Percentiles rank a stretch among this genome's conserved stretches.
phyloP scores from a whole-genome alignment of 2,888 invertebrate species.

The Eulithis prunata region DNA sequence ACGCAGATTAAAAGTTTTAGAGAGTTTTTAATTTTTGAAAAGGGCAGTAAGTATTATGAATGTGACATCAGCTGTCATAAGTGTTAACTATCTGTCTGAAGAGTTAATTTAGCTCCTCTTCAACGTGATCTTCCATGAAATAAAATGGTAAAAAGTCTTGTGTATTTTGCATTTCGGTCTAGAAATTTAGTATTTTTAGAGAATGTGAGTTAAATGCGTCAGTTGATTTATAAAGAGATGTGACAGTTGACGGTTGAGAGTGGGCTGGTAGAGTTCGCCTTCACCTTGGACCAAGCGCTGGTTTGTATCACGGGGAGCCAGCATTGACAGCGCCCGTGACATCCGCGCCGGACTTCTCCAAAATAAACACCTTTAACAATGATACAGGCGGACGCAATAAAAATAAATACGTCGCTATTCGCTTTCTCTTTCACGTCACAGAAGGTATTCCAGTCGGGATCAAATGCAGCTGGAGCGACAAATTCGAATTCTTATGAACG shows the following conservation, averaged over 20 bases:
- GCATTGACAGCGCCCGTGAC: conserved; percentile 77
- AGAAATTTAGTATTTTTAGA: conserved; percentile 43
- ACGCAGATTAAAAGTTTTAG: not conserved
- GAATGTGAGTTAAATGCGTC: conserved; percentile 55
- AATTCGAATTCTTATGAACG: conserved; percentile 46
- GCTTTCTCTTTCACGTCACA: conserved; percentile 46
- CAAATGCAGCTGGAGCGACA: conserved; percentile 47
- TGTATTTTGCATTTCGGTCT: conserved; percentile 17
- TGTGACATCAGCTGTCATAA: not conserved
- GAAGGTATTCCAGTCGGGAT: conserved; percentile 48
- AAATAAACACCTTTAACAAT: conserved; percentile 75
- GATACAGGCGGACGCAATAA: conserved; percentile 63
- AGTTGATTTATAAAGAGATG: conserved; percentile 66
- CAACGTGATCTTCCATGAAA: conserved; percentile 10
- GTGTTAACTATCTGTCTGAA: conserved; percentile 1
- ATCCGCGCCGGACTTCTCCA: conserved; percentile 63
- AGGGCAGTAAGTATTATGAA: not conserved
- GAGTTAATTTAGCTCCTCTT: not conserved
- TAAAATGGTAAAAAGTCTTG: conserved; percentile 34
- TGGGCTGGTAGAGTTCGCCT: conserved; percentile 65
- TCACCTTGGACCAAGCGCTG: conserved; percentile 77
- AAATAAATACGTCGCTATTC: conserved; percentile 59
- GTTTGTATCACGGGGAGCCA: conserved; percentile 67
- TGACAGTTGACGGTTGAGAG: conserved; percentile 62
- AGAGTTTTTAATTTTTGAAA: not conserved